Percentiles rank a stretch among this genome's conserved stretches.
These are phyloP conservation scores for Holcopasites calliopsidis DNA, from an alignment of 1,140 invertebrate species.

Conservation along the genomic window DNA sequence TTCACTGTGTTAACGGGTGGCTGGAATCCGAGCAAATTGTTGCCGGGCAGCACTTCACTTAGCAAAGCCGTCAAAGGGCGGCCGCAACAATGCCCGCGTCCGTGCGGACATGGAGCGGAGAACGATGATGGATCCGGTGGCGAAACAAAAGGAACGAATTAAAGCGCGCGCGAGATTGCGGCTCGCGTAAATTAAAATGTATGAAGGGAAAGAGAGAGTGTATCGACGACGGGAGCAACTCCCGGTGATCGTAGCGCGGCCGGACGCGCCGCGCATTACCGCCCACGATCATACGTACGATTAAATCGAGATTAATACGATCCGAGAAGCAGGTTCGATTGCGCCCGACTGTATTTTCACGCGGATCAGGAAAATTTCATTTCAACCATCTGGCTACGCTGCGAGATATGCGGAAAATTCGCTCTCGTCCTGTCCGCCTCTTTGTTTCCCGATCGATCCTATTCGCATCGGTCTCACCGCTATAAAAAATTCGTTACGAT, in stretches of 20 bases:
- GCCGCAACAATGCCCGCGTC: slow-evolving; percentile 47
- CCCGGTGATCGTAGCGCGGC: slow-evolving; percentile 34
- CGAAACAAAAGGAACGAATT: slow-evolving; percentile 62
- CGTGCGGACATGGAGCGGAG: slow-evolving; percentile 30
- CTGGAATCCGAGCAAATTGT: slow-evolving; percentile 52
- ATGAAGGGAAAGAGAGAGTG: slow-evolving; percentile 23
- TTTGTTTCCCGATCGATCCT: neutral
- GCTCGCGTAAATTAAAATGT: slow-evolving; percentile 58
- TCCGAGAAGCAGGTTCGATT: slow-evolving; percentile 1
- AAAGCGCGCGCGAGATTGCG: slow-evolving; percentile 47
- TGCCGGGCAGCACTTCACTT: slow-evolving; percentile 48
- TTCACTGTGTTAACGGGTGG: neutral
- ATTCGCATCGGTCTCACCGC: neutral
- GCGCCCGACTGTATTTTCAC: neutral
- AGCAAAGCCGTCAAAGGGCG: slow-evolving; percentile 48
- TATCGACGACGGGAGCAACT: slow-evolving; percentile 29
- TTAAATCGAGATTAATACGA: slow-evolving; percentile 24
- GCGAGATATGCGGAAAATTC: neutral
- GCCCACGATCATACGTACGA: neutral
- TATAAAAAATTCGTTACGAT: slow-evolving; percentile 6
- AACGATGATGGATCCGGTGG: slow-evolving; percentile 56
- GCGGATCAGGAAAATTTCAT: neutral
- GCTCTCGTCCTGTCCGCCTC: no score
- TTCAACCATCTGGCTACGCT: no score
- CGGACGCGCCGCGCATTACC: neutral